A percentile compares a stretch with the other conserved stretches of the same genome.
Evolutionary conservation across 2,797 vertebrate genomes (phyloP).

Genomic region (Melanotaenia maccullochi): DNA sequence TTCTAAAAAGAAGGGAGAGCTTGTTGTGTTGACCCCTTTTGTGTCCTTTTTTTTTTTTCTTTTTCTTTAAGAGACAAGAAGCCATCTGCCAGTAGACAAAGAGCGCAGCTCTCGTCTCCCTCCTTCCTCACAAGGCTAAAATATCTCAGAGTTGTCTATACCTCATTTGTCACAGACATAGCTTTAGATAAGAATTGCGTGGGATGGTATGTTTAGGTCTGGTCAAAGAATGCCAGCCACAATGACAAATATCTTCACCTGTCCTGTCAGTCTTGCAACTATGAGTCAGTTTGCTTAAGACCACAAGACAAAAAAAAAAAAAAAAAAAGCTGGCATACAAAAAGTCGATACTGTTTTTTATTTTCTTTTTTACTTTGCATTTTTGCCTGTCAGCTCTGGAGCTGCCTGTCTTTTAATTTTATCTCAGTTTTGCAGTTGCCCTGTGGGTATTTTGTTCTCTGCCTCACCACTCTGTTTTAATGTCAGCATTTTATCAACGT

Average conservation of each 20-base stretch:
- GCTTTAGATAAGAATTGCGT: slow-evolving; percentile 40
- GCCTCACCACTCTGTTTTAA: slow-evolving; percentile 9
- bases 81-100: slow-evolving; percentile 88
- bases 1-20: slow-evolving; percentile 75
- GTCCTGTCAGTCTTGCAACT: slow-evolving; percentile 55
- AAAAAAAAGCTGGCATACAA: slow-evolving; percentile 23
- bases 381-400: slow-evolving; percentile 29
- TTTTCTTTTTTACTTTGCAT: neutral
- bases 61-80: slow-evolving; percentile 81
- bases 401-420: slow-evolving; percentile 52
- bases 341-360: neutral
- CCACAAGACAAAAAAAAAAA: slow-evolving; percentile 18
- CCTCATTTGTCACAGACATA: slow-evolving; percentile 61
- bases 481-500: slow-evolving; percentile 39
- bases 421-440: slow-evolving; percentile 56
- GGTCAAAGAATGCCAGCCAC: slow-evolving; percentile 59
- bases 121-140: slow-evolving; percentile 51
- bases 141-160: slow-evolving; percentile 64
- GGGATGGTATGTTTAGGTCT: slow-evolving; percentile 64
- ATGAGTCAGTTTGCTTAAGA: slow-evolving; percentile 18
- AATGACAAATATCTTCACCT: slow-evolving; percentile 74
- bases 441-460: slow-evolving; percentile 33
- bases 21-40: slow-evolving; percentile 78
- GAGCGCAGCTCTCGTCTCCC: slow-evolving; percentile 49
- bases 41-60: slow-evolving; percentile 62